Evolutionary conservation across 2,113 vertebrate genomes (phyloP).

Genomic region (Glaucidium brasilianum): DNA sequence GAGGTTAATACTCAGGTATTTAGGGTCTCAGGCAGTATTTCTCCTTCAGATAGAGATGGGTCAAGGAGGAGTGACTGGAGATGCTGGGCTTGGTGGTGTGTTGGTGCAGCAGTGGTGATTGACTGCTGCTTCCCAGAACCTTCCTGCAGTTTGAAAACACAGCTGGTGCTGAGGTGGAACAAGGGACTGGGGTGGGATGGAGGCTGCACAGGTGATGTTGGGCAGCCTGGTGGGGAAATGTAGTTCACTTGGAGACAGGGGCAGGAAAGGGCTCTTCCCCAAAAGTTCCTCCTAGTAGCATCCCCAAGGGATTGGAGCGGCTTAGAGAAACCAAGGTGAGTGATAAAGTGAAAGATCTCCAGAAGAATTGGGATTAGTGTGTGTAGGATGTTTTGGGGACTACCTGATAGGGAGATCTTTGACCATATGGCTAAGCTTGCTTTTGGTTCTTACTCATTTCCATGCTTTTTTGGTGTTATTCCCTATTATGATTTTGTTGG

Average conservation of each 20-base stretch:
- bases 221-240: background rate
- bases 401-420: background rate
- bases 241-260: background rate
- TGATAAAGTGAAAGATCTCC: background rate
- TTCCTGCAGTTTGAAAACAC: background rate
- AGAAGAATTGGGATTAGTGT: background rate
- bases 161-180: background rate
- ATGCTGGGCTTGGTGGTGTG: background rate
- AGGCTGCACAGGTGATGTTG: background rate
- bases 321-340: background rate
- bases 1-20: background rate
- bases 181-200: background rate
- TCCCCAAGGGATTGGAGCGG: fast-evolving
- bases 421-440: fast-evolving
- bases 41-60: background rate
- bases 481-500: background rate
- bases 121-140: background rate
- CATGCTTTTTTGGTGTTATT: background rate
- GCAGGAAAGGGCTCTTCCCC: background rate
- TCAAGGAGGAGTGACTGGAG: background rate
- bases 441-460: background rate
- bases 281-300: background rate
- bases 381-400: background rate
- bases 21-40: fast-evolving
- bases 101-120: no score